Percentiles rank a stretch among this genome's conserved stretches.
Evolutionary conservation across 2,888 invertebrate genomes (phyloP).

Genomic region (Piscicola geometra): DNA sequence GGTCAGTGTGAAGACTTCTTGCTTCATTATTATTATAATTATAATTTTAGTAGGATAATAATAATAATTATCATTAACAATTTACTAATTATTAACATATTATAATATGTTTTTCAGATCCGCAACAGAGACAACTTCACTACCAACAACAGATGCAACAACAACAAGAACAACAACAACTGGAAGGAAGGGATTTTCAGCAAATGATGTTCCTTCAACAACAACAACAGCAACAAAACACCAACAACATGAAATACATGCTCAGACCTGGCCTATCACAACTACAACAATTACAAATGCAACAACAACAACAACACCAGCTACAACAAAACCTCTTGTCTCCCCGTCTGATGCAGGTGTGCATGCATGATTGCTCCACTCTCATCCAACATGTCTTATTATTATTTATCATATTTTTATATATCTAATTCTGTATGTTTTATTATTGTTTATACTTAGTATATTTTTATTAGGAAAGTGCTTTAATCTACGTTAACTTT

Average conservation of each 20-base stretch:
- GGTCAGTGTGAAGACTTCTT: too few species aligned
- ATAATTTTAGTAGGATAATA: too few species aligned
- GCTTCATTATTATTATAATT: too few species aligned
- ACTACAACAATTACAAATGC: neutral
- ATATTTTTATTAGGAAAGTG: too few species aligned
- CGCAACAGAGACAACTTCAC: neutral
- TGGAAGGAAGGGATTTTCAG: neutral
- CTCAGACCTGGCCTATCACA: neutral
- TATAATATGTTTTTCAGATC: too few species aligned
- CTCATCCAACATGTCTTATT: too few species aligned
- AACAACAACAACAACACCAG: slow-evolving; percentile 19
- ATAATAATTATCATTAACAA: neutral
- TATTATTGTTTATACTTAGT: too few species aligned
- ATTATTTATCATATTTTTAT: too few species aligned
- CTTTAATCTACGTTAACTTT: too few species aligned
- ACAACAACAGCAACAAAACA: slow-evolving; percentile 23
- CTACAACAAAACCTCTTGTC: neutral
- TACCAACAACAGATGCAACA: neutral
- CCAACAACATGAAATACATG: slow-evolving; percentile 23
- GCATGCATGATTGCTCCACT: too few species aligned
- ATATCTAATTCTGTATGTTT: too few species aligned
- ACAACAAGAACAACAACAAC: neutral
- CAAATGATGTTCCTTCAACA: neutral
- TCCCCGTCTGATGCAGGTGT: too few species aligned
- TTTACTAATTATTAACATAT: neutral